Evolutionary conservation across 2,113 vertebrate species (phyloP).

Genomic region (Leptobrachium leishanense): DNA sequence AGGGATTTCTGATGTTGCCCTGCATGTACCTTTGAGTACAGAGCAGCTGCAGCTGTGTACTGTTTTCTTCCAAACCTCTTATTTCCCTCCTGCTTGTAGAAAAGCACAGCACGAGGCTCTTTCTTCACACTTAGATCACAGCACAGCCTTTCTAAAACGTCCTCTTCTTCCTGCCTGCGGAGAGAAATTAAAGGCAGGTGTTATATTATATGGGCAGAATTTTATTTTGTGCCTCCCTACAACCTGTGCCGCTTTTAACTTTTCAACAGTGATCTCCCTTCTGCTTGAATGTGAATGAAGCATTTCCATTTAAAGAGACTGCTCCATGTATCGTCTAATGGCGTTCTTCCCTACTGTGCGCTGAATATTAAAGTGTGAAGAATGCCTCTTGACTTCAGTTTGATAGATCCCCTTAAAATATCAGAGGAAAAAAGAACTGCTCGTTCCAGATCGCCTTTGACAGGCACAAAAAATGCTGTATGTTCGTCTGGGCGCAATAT

Average conservation of each 20-base stretch:
- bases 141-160: constrained; percentile 63
- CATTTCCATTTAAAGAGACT: background rate
- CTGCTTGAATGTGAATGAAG: background rate
- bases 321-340: constrained; percentile 1
- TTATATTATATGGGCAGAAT: constrained; percentile 6
- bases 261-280: background rate
- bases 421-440: background rate
- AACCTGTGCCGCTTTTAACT: background rate
- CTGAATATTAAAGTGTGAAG: constrained; percentile 5
- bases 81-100: constrained; percentile 82
- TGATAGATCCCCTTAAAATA: background rate
- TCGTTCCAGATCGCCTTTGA: background rate
- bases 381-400: constrained; percentile 3
- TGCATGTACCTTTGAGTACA: constrained; percentile 81
- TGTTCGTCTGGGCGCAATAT: background rate
- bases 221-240: background rate
- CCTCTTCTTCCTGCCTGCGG: constrained; percentile 66
- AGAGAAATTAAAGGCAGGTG: constrained; percentile 31
- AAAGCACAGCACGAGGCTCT: constrained; percentile 61
- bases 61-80: constrained; percentile 69
- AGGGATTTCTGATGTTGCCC: background rate
- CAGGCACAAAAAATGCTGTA: background rate
- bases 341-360: background rate
- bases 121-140: constrained; percentile 62
- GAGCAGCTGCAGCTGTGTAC: constrained; percentile 69